Percentiles rank a stretch among this genome's conserved stretches.
Conservation (phyloP, 2,113 vertebrate species). For the Chamaea fasciata region DNA sequence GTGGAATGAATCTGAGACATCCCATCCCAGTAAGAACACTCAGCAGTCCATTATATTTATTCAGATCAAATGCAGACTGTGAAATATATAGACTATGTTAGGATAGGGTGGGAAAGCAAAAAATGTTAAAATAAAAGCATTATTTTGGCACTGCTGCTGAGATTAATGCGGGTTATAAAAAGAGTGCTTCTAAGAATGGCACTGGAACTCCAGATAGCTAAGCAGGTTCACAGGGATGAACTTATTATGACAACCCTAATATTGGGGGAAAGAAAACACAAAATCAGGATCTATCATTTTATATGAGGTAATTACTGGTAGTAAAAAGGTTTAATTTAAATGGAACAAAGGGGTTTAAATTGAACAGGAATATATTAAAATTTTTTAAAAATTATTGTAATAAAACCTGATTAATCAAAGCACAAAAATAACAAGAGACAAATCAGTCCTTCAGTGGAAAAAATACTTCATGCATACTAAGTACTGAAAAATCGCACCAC, state of each 20-base stretch:
- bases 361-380: not conserved
- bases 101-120: constrained; percentile 37
- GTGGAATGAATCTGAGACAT: constrained; percentile 54
- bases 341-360: not conserved
- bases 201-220: not conserved
- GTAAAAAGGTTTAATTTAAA: not conserved
- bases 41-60: constrained; percentile 53
- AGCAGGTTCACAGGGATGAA: not conserved
- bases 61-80: constrained; percentile 32
- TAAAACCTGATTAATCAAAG: not conserved
- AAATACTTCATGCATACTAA: not conserved
- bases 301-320: not conserved
- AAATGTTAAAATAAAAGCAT: constrained; percentile 40
- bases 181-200: not conserved
- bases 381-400: not conserved
- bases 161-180: constrained; percentile 17
- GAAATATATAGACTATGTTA: not conserved
- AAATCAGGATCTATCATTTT: not conserved
- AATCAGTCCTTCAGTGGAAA: not conserved
- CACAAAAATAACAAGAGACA: not conserved
- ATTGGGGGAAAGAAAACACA: constrained; percentile 5
- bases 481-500: not conserved
- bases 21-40: constrained; percentile 40
- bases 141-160: constrained; percentile 37
- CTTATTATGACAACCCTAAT: constrained; percentile 3